These are phyloP conservation scores for Latrodectus geometricus DNA, from an alignment of 1,140 invertebrate genomes.

Conservation along the genomic window DNA sequence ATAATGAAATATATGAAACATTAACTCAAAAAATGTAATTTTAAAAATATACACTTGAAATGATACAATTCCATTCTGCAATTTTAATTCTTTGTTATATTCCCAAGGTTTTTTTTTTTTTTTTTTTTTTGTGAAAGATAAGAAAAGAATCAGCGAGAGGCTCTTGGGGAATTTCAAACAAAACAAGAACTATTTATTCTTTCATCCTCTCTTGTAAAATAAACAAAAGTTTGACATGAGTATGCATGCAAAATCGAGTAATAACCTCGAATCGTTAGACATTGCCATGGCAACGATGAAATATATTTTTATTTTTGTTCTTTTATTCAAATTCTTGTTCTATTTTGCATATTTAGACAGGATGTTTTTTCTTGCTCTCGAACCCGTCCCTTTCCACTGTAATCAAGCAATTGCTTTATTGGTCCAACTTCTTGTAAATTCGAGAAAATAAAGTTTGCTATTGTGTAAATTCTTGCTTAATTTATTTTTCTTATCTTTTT, in stretches of 20 bases:
- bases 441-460: too few species aligned
- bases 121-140: neutral
- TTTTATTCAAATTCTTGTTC: constrained; percentile 24
- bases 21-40: neutral
- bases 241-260: constrained; percentile 27
- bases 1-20: neutral
- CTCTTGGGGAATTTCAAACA: constrained; percentile 37
- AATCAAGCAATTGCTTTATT: too few species aligned
- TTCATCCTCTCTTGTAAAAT: constrained; percentile 10
- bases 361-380: neutral
- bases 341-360: constrained; percentile 32
- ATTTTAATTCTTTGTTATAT: neutral
- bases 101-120: too few species aligned
- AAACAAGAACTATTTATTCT: constrained; percentile 52
- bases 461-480: too few species aligned
- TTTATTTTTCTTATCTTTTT: too few species aligned
- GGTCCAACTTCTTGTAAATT: too few species aligned
- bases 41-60: neutral
- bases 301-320: neutral
- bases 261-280: constrained; percentile 18
- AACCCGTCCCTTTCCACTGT: neutral
- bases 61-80: neutral
- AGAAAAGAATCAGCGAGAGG: neutral
- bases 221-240: constrained; percentile 31
- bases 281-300: constrained; percentile 19